Conservation (phyloP, 2,888 invertebrate species). For the Drosophila mimetica region DNA sequence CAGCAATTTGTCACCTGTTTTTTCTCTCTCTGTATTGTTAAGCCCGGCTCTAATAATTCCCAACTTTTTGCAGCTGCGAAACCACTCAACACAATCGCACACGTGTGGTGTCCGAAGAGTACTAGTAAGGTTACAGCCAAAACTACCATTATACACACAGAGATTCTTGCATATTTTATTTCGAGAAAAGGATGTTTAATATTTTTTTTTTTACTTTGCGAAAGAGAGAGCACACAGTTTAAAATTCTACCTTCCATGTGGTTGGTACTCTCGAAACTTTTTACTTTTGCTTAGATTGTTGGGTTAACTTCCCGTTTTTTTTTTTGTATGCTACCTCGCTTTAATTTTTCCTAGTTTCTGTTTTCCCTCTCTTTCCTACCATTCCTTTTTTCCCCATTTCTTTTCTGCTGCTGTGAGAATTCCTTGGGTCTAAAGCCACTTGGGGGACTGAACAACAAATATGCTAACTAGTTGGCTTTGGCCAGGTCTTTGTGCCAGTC, state of each 20-base stretch:
- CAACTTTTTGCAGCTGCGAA: conserved; percentile 45
- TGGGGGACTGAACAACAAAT: conserved; percentile 40
- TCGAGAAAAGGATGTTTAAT: conserved; percentile 14
- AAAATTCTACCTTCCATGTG: conserved; percentile 16
- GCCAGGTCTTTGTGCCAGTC: conserved; percentile 11
- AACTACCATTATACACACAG: conserved; percentile 4
- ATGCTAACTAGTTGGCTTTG: conserved; percentile 50
- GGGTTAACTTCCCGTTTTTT: conserved; percentile 20
- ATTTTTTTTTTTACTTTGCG: conserved; percentile 9
- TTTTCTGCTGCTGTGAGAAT: not conserved
- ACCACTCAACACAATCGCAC: conserved; percentile 30
- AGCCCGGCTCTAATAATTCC: conserved; percentile 30
- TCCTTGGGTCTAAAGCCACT: conserved; percentile 11
- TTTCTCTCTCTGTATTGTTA: conserved; percentile 11
- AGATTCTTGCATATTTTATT: conserved; percentile 30
- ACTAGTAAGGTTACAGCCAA: conserved; percentile 28
- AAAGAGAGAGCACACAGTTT: conserved; percentile 13
- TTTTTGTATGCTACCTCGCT: not conserved
- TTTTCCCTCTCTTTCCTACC: not conserved
- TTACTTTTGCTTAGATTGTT: conserved; percentile 21
- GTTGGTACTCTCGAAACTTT: conserved; percentile 25
- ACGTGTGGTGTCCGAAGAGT: conserved; percentile 28
- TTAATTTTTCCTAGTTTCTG: conserved; percentile 7
- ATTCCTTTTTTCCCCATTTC: not conserved
- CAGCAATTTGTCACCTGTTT: conserved; percentile 12